phyloP scores from a whole-genome alignment of 2,797 vertebrate genomes.

The Myripristis jacobus region DNA sequence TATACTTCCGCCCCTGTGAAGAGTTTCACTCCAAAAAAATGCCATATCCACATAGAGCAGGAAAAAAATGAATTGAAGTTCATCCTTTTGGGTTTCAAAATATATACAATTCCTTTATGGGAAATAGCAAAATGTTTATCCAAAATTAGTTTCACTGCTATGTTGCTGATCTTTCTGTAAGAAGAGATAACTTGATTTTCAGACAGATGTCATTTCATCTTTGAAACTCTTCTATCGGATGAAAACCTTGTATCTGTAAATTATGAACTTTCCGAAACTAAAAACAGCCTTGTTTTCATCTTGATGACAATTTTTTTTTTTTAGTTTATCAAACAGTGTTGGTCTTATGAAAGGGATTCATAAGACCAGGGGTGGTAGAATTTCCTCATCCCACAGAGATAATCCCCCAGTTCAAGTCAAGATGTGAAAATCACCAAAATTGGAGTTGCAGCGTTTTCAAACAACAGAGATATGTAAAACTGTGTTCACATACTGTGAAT shows the following conservation, averaged over 20 bases:
- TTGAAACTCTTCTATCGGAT: slow-evolving; percentile 27
- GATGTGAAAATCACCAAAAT: too few relatives aligned
- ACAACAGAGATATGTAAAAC: background rate
- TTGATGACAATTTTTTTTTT: slow-evolving; percentile 1
- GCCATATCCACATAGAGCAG: background rate
- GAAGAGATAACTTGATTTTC: too few relatives aligned
- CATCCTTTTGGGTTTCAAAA: background rate
- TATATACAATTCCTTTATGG: background rate
- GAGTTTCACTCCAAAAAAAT: background rate
- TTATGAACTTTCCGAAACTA: slow-evolving; percentile 19
- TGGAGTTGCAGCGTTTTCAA: too few relatives aligned
- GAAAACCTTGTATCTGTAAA: slow-evolving; percentile 19
- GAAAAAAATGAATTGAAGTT: background rate
- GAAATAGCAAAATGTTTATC: background rate
- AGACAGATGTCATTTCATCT: slow-evolving; percentile 62
- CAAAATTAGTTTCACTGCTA: background rate
- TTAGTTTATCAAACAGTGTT: background rate
- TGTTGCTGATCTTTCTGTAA: too few relatives aligned
- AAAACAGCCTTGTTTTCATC: slow-evolving; percentile 13
- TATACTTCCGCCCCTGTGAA: slow-evolving; percentile 1
- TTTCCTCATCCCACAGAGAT: too few relatives aligned
- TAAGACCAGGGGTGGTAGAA: background rate
- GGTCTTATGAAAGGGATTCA: slow-evolving; percentile 2
- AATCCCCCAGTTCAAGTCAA: too few relatives aligned
- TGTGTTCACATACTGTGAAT: background rate